These are phyloP conservation scores for Silurus glanis DNA, from an alignment of 2,113 vertebrate genomes.

Conservation along the genomic window DNA sequence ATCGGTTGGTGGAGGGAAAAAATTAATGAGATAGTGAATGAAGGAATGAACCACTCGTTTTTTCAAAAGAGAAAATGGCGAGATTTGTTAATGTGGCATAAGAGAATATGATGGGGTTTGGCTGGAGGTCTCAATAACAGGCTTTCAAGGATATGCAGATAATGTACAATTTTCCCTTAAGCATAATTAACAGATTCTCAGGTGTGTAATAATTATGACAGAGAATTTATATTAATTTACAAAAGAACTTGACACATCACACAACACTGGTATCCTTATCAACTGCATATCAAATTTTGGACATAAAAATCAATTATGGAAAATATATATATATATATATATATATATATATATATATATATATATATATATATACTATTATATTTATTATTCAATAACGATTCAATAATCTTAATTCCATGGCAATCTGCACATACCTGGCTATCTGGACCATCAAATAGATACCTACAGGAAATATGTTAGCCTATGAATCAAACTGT, in stretches of 20 bases:
- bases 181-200: constrained; percentile 49
- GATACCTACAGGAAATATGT: background rate
- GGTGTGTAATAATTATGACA: background rate
- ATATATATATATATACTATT: background rate
- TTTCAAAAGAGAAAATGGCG: constrained; percentile 9
- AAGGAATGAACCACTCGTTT: constrained; percentile 59
- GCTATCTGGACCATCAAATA: background rate
- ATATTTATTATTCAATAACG: background rate
- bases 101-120: constrained; percentile 43
- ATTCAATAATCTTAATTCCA: background rate
- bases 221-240: background rate
- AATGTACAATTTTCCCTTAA: constrained; percentile 29
- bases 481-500: background rate
- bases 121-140: constrained; percentile 42
- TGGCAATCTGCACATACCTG: too few relatives aligned
- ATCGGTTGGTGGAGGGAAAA: constrained; percentile 35
- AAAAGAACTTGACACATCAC: background rate
- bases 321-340: too few relatives aligned
- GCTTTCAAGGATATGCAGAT: background rate
- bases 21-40: constrained; percentile 69
- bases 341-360: too few relatives aligned
- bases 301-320: background rate
- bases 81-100: constrained; percentile 25
- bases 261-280: background rate
- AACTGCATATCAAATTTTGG: background rate